Base-by-base conservation (phyloP, 2,888 invertebrate species). In the Scaptomyza reducta region DNA sequence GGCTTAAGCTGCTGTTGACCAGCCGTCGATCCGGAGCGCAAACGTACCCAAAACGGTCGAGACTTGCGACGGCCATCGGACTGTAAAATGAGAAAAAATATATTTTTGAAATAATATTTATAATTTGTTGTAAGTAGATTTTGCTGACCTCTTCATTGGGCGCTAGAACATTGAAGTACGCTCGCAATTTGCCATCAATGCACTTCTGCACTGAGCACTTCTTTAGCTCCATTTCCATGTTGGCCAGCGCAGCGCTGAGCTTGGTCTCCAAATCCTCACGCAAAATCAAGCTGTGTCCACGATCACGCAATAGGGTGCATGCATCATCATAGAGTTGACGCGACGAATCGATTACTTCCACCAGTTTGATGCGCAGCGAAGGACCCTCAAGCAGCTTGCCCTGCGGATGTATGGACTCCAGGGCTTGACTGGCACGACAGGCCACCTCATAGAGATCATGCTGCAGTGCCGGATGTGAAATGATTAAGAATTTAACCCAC, bases 361-460 rank as follows among this genome's bases (percentile, higher is more conserved):
- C 96, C 42, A 97, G 94, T 78, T 96, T 94, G 18, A 94, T 93
- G 47, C 98, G 92, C 67, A 96, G 92, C 66, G 94, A 94, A 22
- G 95, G 95, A 91, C 96, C 95, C 86, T 97, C 95, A 53, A 96
- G 92, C 33, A 97, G 93, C 87, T 95, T 95, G 10, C 97, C 97
- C 62, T 95, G 95, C 0, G 96, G 96, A 93, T 95, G 97, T 90
- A 96, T 94, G 61, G 94, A 93, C 87, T 96, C 96, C 53, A 96
- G 91, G 69, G 94, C 94, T 27, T 93, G 92, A n/a, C 94, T 94
- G 1, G 95, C 94, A 71, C 95, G 94, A 47, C 95, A 94, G 13
- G 97, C 97, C 53, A 95, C 92, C 50, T 95, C 93, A 90, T 96
- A 96, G 31, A 97, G 93, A 87, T 95, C 95, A n/a, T 94, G 93